A percentile compares a stretch with the other conserved stretches of the same genome.
Evolutionary conservation across 92 coral and sea anemone species (phyloP).

Genomic region (Palythoa heliodiscus): DNA sequence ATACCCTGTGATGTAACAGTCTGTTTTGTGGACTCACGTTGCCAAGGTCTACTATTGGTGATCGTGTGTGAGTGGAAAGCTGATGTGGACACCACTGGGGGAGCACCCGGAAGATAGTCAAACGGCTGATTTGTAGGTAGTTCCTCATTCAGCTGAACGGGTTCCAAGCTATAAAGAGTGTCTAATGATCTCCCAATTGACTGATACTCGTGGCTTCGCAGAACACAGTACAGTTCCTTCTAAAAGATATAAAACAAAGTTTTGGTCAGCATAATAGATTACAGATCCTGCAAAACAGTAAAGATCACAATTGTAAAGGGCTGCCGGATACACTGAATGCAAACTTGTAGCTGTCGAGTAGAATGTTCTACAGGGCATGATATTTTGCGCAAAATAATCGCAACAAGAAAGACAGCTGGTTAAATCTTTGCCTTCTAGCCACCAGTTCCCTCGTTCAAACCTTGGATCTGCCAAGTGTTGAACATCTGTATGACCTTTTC

Average conservation of each 20-base stretch:
- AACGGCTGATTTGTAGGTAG: conserved; percentile 12
- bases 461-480: too few relatives aligned
- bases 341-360: not conserved
- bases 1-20: not conserved
- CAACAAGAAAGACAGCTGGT: too few relatives aligned
- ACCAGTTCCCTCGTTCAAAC: too few relatives aligned
- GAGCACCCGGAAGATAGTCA: conserved; percentile 62
- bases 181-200: conserved; percentile 69
- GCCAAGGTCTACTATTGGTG: not conserved
- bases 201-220: conserved; percentile 84
- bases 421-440: too few relatives aligned
- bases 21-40: not conserved
- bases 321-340: not conserved
- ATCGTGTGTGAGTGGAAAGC: not conserved
- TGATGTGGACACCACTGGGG: not conserved
- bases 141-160: conserved; percentile 48
- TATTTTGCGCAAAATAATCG: too few relatives aligned
- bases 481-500: too few relatives aligned
- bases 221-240: conserved; percentile 81
- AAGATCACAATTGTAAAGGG: not conserved
- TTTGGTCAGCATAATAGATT: not conserved
- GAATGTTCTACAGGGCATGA: too few relatives aligned
- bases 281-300: not conserved
- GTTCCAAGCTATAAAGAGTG: conserved; percentile 70
- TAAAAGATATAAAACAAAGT: conserved; percentile 16